Evolutionary conservation across 2,113 vertebrate species (phyloP).

Genomic region (Ochotona curzoniae): DNA sequence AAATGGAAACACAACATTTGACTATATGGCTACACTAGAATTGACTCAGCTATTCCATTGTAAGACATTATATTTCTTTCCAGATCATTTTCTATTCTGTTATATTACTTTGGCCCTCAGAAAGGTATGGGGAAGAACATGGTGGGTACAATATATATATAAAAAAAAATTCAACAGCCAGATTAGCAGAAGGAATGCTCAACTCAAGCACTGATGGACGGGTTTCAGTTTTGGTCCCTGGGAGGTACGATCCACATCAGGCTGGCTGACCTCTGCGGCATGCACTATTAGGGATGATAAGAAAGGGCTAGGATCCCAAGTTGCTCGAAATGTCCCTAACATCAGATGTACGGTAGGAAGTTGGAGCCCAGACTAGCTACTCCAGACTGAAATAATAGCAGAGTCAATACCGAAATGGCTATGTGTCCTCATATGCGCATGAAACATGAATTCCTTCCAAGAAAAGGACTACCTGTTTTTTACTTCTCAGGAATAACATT

Average conservation of each 20-base stretch:
- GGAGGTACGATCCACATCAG: not conserved
- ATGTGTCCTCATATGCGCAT: not conserved
- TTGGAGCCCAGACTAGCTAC: not conserved
- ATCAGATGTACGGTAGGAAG: not conserved
- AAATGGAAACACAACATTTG: slow-evolving; percentile 46
- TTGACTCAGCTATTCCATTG: slow-evolving; percentile 59
- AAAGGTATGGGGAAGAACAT: slow-evolving; percentile 15
- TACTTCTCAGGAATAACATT: too few species aligned
- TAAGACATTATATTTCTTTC: slow-evolving; percentile 52
- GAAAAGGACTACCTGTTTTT: slow-evolving; percentile 1
- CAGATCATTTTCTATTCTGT: not conserved
- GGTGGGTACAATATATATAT: not conserved
- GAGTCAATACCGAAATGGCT: not conserved
- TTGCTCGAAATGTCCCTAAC: slow-evolving; percentile 15
- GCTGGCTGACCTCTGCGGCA: not conserved
- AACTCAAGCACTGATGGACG: rapidly evolving
- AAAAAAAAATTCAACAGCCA: slow-evolving; percentile 64
- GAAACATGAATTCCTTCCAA: not conserved
- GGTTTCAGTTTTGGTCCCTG: not conserved
- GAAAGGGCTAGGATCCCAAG: not conserved
- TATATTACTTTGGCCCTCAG: slow-evolving; percentile 39
- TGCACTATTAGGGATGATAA: not conserved
- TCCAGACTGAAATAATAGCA: not conserved
- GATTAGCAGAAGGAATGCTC: slow-evolving; percentile 2
- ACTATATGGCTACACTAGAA: slow-evolving; percentile 22